Percentiles rank a stretch among this genome's conserved stretches.
phyloP scores from a whole-genome alignment of 2,888 invertebrate genomes.

The Petrolisthes cinctipes region DNA sequence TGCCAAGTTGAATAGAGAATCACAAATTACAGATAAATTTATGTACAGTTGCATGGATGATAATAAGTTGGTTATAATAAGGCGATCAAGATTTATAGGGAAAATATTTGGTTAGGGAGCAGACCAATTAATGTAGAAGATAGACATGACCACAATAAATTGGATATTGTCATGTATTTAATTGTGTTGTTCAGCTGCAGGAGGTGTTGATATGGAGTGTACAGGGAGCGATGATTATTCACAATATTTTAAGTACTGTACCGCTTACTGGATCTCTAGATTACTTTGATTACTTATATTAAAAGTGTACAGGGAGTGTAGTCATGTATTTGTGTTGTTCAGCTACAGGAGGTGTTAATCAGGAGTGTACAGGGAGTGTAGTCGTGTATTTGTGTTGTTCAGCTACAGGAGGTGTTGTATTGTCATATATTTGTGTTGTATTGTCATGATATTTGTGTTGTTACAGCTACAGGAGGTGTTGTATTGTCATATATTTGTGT shows the following conservation, averaged over 20 bases:
- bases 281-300: too few relatives aligned
- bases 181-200: slow-evolving; percentile 50
- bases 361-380: too few relatives aligned
- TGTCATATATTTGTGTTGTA: slow-evolving; percentile 56
- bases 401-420: slow-evolving; percentile 63
- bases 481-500: not conserved
- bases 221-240: too few relatives aligned
- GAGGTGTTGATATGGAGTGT: slow-evolving; percentile 62
- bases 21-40: too few relatives aligned
- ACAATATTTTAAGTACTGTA: too few relatives aligned
- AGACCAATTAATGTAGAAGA: slow-evolving; percentile 46
- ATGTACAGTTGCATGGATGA: not conserved
- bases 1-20: not conserved
- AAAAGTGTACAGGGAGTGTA: not conserved
- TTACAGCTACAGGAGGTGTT: slow-evolving; percentile 61
- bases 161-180: too few relatives aligned
- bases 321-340: not conserved
- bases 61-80: too few relatives aligned
- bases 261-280: too few relatives aligned
- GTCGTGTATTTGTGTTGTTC: not conserved
- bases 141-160: slow-evolving; percentile 23
- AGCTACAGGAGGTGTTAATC: slow-evolving; percentile 63
- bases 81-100: too few relatives aligned
- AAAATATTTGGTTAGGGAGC: too few relatives aligned
- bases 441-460: not conserved